Evolutionary conservation across 2,888 invertebrate species (phyloP).

Genomic region (Thumatha senex): DNA sequence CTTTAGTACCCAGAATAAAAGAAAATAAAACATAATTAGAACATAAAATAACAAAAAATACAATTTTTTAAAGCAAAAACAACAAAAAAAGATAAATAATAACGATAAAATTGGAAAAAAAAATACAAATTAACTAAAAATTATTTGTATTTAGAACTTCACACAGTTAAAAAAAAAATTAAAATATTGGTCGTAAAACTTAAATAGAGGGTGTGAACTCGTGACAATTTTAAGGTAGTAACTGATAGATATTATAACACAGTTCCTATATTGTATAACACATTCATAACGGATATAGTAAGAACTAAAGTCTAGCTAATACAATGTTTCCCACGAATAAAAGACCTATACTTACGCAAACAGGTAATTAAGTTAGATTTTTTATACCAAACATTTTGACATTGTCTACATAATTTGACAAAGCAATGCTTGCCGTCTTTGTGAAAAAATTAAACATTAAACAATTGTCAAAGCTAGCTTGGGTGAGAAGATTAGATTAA

Average conservation of each 20-base stretch:
- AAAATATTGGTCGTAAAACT: slow-evolving; percentile 1
- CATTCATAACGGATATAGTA: slow-evolving; percentile 53
- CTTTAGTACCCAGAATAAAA: slow-evolving; percentile 17
- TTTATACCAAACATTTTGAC: slow-evolving; percentile 58
- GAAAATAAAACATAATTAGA: slow-evolving; percentile 16
- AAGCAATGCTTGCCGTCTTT: slow-evolving; percentile 50
- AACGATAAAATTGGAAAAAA: not conserved
- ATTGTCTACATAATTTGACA: slow-evolving; percentile 59
- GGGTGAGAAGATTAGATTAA: slow-evolving; percentile 40
- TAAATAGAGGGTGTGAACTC: slow-evolving; percentile 2
- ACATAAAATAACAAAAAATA: slow-evolving; percentile 5
- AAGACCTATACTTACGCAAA: slow-evolving; percentile 65
- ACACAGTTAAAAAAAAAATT: not conserved
- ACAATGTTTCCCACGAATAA: slow-evolving; percentile 52
- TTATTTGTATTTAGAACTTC: not conserved
- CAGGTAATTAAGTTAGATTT: slow-evolving; percentile 62
- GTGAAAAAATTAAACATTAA: slow-evolving; percentile 47
- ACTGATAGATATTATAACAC: slow-evolving; percentile 40
- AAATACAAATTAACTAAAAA: not conserved
- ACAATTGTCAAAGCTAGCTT: slow-evolving; percentile 41
- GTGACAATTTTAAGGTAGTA: slow-evolving; percentile 8
- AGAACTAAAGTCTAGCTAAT: slow-evolving; percentile 43
- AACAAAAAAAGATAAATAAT: slow-evolving; percentile 2
- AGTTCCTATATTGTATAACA: slow-evolving; percentile 68
- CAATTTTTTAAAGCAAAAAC: too few relatives aligned